A percentile compares a stretch with the other conserved stretches of the same genome.
Conservation (phyloP, 2,113 vertebrate species). For the Rhadina sibilatrix region DNA sequence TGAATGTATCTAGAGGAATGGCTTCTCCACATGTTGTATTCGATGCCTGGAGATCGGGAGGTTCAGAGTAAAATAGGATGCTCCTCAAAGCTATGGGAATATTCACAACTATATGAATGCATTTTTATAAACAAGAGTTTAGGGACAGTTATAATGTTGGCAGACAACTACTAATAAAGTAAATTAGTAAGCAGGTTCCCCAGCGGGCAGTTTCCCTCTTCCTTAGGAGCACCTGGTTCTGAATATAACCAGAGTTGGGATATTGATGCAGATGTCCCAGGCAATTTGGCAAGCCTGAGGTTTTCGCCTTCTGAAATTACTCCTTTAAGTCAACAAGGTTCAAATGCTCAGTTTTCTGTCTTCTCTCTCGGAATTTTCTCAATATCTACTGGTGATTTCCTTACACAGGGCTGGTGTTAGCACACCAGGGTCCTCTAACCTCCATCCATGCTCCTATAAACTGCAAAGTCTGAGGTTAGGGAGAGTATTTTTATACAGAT, state of each 20-base stretch:
- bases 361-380: background rate
- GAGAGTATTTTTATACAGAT: background rate
- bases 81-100: background rate
- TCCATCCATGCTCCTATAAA: background rate
- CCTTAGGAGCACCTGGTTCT: conserved; percentile 35
- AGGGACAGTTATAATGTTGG: background rate
- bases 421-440: background rate
- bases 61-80: background rate
- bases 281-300: background rate
- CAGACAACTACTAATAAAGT: conserved; percentile 33
- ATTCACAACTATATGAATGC: background rate
- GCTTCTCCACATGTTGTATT: background rate
- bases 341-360: conserved; percentile 16
- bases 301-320: conserved; percentile 20
- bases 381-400: background rate
- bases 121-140: conserved; percentile 12
- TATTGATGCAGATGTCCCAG: conserved; percentile 9
- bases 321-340: conserved; percentile 33
- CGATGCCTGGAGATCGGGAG: background rate
- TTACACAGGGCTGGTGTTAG: background rate
- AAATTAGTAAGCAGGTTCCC: conserved; percentile 28
- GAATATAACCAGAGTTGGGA: background rate
- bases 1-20: background rate
- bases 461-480: background rate
- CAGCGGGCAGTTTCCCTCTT: background rate